Evolutionary conservation across 2,113 vertebrate genomes (phyloP), one percentile per base, ranked within the genome.

Genomic region (Gasterosteus nipponicus): DNA sequence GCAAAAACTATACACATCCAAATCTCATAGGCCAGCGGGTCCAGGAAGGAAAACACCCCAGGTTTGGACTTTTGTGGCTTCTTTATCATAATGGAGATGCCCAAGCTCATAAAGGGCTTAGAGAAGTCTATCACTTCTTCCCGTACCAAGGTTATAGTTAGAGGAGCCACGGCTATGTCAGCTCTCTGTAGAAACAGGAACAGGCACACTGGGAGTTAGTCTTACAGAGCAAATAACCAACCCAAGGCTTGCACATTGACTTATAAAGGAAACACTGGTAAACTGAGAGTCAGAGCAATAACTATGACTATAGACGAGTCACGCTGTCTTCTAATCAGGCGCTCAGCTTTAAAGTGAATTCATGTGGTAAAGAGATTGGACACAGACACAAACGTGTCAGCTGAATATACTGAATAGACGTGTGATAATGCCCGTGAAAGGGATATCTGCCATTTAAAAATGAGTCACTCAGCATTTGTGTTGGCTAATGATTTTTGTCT

Each of bases 1-100:
- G 97, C 97, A 71, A 99, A 99, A 85, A 99, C 97, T 91, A 99
- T 99, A 93, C 97, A 99, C 97, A 99, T 99, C 97, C 97, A 99
- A 91, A 99, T 99, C 89, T 99, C 97, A 92, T 99, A 99, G 89
- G 97, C 97, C 95, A 99, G 94, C 51, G 97, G 97, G 92, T 99
- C 97, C 94, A 99, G 95, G 93, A 99, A 99, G 79, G 97, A 99
- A 90, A 99, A 99, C n/a, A 99, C 97, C 11, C 97, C 97, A 0
- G 97, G 97, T 71, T 99, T 99, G 88, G 97, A 99, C 93, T 99
- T 99, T 93, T 99, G 97, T 80, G 97, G 97, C 93, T 99, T 99
- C 96, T 99, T 99, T 92, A 99, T 99, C 97, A 99, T 99, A 93
- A 99, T 99, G 92, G 97, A 99, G 94, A 99, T 99, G 81, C 97